Percentiles rank a stretch among this genome's conserved stretches.
These are phyloP conservation scores for Schizopygopsis pylzovi DNA, from an alignment of 2,797 vertebrate species.

Conservation along the genomic window DNA sequence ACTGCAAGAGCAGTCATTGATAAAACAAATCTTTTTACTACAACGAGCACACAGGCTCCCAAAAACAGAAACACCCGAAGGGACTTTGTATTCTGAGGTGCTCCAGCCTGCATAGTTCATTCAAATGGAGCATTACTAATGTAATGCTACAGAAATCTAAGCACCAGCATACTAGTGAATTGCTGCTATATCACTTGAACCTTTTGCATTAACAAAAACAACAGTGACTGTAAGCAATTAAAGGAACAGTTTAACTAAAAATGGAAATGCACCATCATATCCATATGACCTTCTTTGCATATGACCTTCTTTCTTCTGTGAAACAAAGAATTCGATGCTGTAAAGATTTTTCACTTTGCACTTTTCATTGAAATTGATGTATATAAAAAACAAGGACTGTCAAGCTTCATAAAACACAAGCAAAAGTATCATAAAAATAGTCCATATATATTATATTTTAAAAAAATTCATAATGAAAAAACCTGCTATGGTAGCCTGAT, in stretches of 20 bases:
- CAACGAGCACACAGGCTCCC: conserved; percentile 32
- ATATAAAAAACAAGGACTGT: neutral
- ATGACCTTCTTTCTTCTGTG: neutral
- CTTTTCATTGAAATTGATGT: neutral
- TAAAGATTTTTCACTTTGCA: neutral
- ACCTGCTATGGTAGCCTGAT: neutral
- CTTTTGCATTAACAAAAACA: neutral
- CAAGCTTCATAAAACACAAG: neutral
- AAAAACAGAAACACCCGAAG: conserved; percentile 27
- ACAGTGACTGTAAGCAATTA: neutral
- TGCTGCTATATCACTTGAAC: conserved; percentile 9
- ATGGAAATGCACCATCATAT: neutral
- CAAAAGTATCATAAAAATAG: neutral
- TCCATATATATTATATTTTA: neutral
- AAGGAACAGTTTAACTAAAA: neutral
- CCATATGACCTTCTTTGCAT: neutral
- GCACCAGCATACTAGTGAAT: conserved; percentile 21
- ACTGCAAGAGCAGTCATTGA: conserved; percentile 48
- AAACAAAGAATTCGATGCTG: neutral
- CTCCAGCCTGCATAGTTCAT: conserved; percentile 28
- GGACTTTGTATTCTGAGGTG: neutral
- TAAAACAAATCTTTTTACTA: conserved; percentile 59
- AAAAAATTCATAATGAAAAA: neutral
- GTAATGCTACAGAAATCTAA: conserved; percentile 49
- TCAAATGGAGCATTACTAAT: conserved; percentile 52